A percentile compares a stretch with the other conserved stretches of the same genome.
Conservation (phyloP, 2,888 invertebrate species). For the Volucella zonaria region DNA sequence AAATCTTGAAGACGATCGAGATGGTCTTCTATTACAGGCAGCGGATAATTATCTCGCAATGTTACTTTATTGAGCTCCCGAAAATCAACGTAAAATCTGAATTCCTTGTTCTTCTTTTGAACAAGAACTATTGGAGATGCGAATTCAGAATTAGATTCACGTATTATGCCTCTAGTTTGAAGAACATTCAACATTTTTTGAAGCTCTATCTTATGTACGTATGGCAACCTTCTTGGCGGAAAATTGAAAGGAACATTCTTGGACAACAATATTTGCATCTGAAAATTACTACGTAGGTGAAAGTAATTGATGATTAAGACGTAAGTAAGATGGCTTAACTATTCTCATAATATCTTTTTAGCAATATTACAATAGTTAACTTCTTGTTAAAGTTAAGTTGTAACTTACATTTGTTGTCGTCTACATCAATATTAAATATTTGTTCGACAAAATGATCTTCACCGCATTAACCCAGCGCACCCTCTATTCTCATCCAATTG, state of each 20-base stretch:
- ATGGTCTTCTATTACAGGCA: no score
- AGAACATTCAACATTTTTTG: slow-evolving; percentile 30
- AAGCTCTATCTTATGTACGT: slow-evolving; percentile 28
- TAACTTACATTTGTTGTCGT: slow-evolving; percentile 7
- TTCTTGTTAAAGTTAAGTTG: slow-evolving; percentile 16
- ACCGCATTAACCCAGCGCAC: background rate
- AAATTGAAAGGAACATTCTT: background rate
- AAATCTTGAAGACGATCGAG: no score
- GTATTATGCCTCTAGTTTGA: no score
- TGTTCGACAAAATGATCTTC: background rate
- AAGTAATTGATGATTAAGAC: background rate
- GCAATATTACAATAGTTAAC: background rate
- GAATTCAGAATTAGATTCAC: slow-evolving; percentile 1
- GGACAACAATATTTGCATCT: no score
- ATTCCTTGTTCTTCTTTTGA: no score
- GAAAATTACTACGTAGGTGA: no score
- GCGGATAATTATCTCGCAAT: no score
- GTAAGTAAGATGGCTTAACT: slow-evolving; percentile 3
- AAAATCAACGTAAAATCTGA: no score
- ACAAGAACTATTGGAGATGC: background rate
- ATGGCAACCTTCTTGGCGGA: background rate
- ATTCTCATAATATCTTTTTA: slow-evolving; percentile 14
- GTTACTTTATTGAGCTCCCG: no score
- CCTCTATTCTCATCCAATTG: no score
- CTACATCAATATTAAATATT: slow-evolving; percentile 11